phyloP scores from a whole-genome alignment of 92 coral and sea anemone genomes.

The Heliopora coerulea region DNA sequence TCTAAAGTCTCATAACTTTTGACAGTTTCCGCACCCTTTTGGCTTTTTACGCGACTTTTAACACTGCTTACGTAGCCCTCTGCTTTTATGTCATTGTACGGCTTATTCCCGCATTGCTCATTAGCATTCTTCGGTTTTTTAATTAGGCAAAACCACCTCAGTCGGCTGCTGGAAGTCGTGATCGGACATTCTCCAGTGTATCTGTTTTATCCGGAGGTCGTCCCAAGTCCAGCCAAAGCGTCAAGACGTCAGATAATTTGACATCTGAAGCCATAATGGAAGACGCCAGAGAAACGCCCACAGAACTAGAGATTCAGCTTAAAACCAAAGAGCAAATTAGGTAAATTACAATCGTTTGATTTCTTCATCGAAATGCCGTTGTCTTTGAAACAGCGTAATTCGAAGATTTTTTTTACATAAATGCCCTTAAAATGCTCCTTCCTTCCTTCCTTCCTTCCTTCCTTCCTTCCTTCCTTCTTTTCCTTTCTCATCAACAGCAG shows the following conservation, averaged over 20 bases:
- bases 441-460: background rate
- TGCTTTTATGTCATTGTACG: too few relatives aligned
- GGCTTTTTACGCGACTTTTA: too few relatives aligned
- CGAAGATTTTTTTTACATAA: too few relatives aligned
- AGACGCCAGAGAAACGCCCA: conserved; percentile 73
- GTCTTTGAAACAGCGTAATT: too few relatives aligned
- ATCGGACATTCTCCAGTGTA: conserved; percentile 83
- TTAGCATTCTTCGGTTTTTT: background rate
- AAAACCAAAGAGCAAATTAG: conserved; percentile 77
- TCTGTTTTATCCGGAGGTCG: conserved; percentile 91
- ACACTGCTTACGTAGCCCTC: too few relatives aligned
- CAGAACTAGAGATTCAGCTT: conserved; percentile 72
- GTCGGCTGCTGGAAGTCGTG: conserved; percentile 47
- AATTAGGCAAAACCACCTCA: conserved; percentile 32
- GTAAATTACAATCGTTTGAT: conserved; percentile 30
- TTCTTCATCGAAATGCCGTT: too few relatives aligned
- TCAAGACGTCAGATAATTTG: conserved; percentile 63
- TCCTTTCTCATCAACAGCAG: too few relatives aligned
- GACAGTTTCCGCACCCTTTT: too few relatives aligned
- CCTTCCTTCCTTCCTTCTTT: background rate
- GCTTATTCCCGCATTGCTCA: too few relatives aligned
- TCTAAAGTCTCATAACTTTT: too few relatives aligned
- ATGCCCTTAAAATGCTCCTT: too few relatives aligned
- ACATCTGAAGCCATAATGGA: conserved; percentile 79
- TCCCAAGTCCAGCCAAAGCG: conserved; percentile 87